Evolutionary conservation across 2,113 vertebrate species (phyloP).

Genomic region (Tamias sibiricus): DNA sequence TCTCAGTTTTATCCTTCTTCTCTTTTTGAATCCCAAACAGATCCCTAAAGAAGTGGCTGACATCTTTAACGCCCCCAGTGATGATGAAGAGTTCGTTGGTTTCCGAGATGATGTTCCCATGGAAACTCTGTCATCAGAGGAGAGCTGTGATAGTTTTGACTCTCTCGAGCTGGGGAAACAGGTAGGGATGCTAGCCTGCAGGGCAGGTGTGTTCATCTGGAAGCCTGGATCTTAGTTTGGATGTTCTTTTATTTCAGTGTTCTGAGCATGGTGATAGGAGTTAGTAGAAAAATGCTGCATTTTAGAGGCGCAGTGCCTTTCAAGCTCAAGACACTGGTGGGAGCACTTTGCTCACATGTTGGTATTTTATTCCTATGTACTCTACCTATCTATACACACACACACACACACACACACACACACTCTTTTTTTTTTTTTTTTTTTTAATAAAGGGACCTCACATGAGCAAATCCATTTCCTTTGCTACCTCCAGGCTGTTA

Average conservation of each 20-base stretch:
- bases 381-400: neutral
- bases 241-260: fast-evolving
- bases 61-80: constrained; percentile 86
- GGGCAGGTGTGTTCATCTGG: neutral
- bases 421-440: no score
- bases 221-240: neutral
- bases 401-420: neutral
- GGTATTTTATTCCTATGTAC: neutral
- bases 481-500: neutral
- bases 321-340: neutral
- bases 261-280: no score
- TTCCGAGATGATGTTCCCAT: constrained; percentile 84
- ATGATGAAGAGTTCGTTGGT: constrained; percentile 86
- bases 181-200: constrained; percentile 62
- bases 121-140: constrained; percentile 82
- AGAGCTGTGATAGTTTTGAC: constrained; percentile 77
- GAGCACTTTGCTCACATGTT: neutral
- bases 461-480: neutral
- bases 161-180: constrained; percentile 79
- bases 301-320: neutral
- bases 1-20: constrained; percentile 38
- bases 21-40: constrained; percentile 81
- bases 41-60: constrained; percentile 83
- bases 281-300: neutral
- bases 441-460: neutral